Evolutionary conservation across 2,113 vertebrate genomes (phyloP), one percentile per base, ranked within the genome.

Genomic region (Apistogramma diplotaenia): DNA sequence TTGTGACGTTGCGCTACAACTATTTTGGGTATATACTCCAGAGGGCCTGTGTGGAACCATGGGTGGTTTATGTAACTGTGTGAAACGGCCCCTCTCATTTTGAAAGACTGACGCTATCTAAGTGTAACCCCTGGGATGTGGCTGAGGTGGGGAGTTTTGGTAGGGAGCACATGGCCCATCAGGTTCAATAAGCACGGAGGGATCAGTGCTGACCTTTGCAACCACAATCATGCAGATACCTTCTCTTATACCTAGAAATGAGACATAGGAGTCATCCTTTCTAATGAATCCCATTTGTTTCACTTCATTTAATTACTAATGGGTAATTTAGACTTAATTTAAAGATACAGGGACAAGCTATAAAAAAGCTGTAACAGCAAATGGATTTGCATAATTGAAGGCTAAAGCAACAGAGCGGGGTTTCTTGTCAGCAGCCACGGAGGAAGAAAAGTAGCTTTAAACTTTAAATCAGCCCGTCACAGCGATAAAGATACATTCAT

Each of bases 121-220:
- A 86, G 87, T 37, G 40, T 54, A 27, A 40, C 25, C 19, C 2
- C 54, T 31, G 54, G 43, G 56, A 61, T 61, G 23, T 19, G 40
- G 53, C 13, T 2, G 25, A 37, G 35, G 33, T 23, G 27, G 13
- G 56, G 46, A 53, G 9, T 21, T 1, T 55, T 5, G 15, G 33
- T 12, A 6, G 49, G 53, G 21, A 27, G 37, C 21, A 15, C 55
- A 84, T 83, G 90, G 83, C 85, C 86, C 87, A 93, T 93, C 92
- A 82, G 74, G 53, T 93, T 84, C 46, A 75, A 89, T 92, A 85
- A 78, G 61, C 86, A 83, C 71, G 12, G 18, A 78, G 56, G 49
- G 76, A 88, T 40, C 54, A 3, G 35, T 37, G 1, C 40, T 90
- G 88, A 94, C 91, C 87, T 91, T 93, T 91, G 31, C 35, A 60